phyloP scores from a whole-genome alignment of 2,888 invertebrate genomes.

The Synergus umbraculus region DNA sequence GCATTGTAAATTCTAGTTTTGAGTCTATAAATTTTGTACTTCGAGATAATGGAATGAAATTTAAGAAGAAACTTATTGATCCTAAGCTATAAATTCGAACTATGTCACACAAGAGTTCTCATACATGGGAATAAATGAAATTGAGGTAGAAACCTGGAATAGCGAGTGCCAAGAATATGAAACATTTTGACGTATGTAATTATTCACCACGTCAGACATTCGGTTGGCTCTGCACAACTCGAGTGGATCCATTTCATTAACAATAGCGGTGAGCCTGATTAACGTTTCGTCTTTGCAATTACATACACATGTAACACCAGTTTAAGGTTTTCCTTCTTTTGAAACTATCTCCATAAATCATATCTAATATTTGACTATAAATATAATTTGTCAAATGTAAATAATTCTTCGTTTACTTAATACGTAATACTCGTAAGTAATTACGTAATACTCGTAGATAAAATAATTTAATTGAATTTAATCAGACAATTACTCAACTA shows the following conservation, averaged over 20 bases:
- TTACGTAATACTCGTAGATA: too few relatives aligned
- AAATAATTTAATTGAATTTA: too few relatives aligned
- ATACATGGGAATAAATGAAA: background rate
- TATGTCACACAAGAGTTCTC: background rate
- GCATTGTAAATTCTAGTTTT: too few relatives aligned
- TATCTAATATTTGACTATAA: background rate
- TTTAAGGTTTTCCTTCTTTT: background rate
- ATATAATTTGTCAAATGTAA: too few relatives aligned
- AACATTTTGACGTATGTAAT: constrained; percentile 63
- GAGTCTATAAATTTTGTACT: too few relatives aligned
- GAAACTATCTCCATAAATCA: background rate
- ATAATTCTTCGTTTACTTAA: too few relatives aligned
- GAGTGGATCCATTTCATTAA: constrained; percentile 62
- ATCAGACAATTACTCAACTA: too few relatives aligned
- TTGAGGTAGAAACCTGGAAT: constrained; percentile 28
- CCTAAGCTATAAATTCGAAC: background rate
- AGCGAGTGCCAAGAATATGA: constrained; percentile 53
- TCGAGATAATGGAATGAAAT: background rate
- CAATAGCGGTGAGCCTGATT: constrained; percentile 41
- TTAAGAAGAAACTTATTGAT: background rate
- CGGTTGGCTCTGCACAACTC: constrained; percentile 52
- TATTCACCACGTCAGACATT: constrained; percentile 63
- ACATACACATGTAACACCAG: background rate
- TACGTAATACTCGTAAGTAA: too few relatives aligned
- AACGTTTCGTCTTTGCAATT: constrained; percentile 42